Percentiles rank a stretch among this genome's conserved stretches.
phyloP scores from a whole-genome alignment of 1,140 invertebrate genomes.

The Heliconius hewitsoni region DNA sequence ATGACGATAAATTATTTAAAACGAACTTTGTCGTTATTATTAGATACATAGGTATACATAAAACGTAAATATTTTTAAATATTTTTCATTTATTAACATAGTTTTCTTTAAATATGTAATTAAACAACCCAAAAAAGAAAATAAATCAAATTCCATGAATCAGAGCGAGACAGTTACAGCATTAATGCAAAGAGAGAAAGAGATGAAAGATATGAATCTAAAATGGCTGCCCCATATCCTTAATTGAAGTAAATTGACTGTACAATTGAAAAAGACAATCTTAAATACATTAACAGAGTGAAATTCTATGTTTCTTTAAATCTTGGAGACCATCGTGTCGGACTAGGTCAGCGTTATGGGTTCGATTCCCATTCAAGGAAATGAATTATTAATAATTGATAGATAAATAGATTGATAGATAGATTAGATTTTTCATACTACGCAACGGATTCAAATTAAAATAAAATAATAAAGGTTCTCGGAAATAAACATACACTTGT shows the following conservation, averaged over 20 bases:
- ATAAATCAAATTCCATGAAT: not conserved
- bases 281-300: not conserved
- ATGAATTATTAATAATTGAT: no score
- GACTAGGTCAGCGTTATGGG: no score
- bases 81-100: not conserved
- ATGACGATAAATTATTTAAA: no score
- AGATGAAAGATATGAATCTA: not conserved
- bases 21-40: no score
- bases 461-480: no score
- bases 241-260: constrained; percentile 39
- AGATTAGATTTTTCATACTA: no score
- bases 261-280: constrained; percentile 34
- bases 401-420: no score
- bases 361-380: no score
- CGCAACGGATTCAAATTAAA: no score
- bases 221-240: constrained; percentile 26
- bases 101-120: not conserved
- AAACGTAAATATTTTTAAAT: no score
- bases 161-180: not conserved
- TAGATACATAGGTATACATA: no score
- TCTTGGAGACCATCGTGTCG: not conserved
- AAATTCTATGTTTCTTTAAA: not conserved
- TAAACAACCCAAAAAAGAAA: not conserved
- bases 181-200: not conserved
- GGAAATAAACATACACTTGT: no score